A percentile compares a stretch with the other conserved stretches of the same genome.
Conservation (phyloP, 2,797 vertebrate genomes). For the Florisuga fusca region DNA sequence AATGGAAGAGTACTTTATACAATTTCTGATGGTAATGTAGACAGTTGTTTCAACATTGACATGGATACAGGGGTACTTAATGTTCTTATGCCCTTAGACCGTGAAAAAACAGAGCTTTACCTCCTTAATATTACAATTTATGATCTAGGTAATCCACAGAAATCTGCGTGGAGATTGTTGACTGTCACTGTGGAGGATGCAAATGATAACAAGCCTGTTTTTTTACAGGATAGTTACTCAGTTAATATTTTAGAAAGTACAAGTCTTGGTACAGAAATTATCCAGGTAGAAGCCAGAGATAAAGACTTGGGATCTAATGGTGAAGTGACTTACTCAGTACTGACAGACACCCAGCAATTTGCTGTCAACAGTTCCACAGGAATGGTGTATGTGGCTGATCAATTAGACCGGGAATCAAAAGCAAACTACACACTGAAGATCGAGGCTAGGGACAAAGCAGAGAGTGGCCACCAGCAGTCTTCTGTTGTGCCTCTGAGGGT, state of each 20-base stretch:
- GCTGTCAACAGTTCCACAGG: constrained; percentile 92
- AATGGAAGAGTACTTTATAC: constrained; percentile 93
- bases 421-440: constrained; percentile 91
- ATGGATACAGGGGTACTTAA: constrained; percentile 89
- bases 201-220: constrained; percentile 93
- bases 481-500: constrained; percentile 87
- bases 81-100: constrained; percentile 92
- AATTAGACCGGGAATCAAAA: constrained; percentile 90
- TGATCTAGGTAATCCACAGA: constrained; percentile 92
- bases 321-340: constrained; percentile 88
- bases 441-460: constrained; percentile 92
- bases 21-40: constrained; percentile 92
- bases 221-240: constrained; percentile 90
- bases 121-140: constrained; percentile 94
- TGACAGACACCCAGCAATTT: constrained; percentile 92
- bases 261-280: constrained; percentile 90
- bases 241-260: constrained; percentile 93
- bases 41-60: constrained; percentile 92
- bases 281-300: constrained; percentile 95
- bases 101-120: constrained; percentile 91
- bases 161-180: constrained; percentile 89
- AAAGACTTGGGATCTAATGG: constrained; percentile 92
- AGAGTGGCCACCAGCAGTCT: constrained; percentile 86
- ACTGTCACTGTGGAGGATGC: constrained; percentile 91
- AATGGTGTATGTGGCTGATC: constrained; percentile 90